These are phyloP conservation scores for Leptopterna dolabrata DNA, from an alignment of 2,888 invertebrate genomes.

Conservation along the genomic window DNA sequence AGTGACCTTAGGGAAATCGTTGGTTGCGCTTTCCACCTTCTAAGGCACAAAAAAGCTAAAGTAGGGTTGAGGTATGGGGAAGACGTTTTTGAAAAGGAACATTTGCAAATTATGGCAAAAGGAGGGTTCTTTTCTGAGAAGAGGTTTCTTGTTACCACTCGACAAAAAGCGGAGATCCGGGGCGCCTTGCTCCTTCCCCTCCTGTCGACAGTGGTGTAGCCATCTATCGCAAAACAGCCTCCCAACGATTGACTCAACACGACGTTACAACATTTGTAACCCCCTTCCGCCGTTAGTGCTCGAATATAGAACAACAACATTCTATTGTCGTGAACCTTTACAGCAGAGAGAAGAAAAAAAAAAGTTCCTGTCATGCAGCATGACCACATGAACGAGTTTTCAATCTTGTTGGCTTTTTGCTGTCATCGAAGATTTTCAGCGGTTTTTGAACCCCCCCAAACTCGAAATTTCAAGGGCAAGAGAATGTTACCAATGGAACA, in stretches of 20 bases:
- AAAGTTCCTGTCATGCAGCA: too few relatives aligned
- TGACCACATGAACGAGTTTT: too few relatives aligned
- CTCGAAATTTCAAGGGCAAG: too few relatives aligned
- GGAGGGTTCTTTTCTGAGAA: conserved; percentile 20
- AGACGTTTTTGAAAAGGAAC: conserved; percentile 25
- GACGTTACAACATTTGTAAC: not conserved
- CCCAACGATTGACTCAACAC: not conserved
- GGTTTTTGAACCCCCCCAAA: too few relatives aligned
- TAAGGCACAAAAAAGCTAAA: not conserved
- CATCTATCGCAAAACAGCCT: not conserved
- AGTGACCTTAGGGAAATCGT: conserved; percentile 18
- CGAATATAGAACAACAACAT: too few relatives aligned
- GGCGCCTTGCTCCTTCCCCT: not conserved
- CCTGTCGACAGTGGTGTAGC: not conserved
- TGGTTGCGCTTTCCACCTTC: conserved; percentile 21
- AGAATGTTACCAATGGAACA: too few relatives aligned
- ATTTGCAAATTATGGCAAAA: conserved; percentile 43
- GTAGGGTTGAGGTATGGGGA: conserved; percentile 28
- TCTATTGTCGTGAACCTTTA: too few relatives aligned
- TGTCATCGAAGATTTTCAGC: too few relatives aligned
- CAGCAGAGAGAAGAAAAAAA: too few relatives aligned
- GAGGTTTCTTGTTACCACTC: conserved; percentile 24
- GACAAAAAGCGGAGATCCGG: not conserved
- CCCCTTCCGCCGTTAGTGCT: too few relatives aligned
- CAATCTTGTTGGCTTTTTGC: too few relatives aligned